These are phyloP conservation scores for Drosophila lini DNA, from an alignment of 1,140 invertebrate species.

Conservation along the genomic window DNA sequence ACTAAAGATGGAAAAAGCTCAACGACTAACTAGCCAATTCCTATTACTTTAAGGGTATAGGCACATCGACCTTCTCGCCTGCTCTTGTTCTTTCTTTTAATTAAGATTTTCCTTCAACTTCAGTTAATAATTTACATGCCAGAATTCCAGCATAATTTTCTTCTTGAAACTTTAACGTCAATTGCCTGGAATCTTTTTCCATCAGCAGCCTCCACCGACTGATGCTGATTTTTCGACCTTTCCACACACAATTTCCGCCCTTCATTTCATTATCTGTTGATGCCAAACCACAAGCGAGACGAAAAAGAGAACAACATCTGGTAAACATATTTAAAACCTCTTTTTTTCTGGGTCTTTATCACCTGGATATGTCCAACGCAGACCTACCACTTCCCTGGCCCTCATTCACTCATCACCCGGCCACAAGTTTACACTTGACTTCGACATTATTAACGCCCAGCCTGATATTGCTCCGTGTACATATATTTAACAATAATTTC, in stretches of 20 bases:
- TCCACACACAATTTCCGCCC: slow-evolving; percentile 40
- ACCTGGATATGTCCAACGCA: slow-evolving; percentile 38
- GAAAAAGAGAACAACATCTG: slow-evolving; percentile 32
- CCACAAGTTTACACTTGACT: slow-evolving; percentile 62
- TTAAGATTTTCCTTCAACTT: neutral
- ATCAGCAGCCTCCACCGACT: neutral
- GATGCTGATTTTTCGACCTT: slow-evolving; percentile 20
- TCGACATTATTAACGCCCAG: slow-evolving; percentile 55
- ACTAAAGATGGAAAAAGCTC: neutral
- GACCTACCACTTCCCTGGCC: neutral
- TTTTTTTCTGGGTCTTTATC: slow-evolving; percentile 28
- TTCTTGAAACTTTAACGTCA: slow-evolving; percentile 29
- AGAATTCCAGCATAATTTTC: neutral
- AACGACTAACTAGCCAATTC: neutral
- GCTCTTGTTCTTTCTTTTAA: neutral
- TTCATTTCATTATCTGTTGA: slow-evolving; percentile 52
- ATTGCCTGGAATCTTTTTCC: slow-evolving; percentile 28
- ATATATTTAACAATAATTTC: slow-evolving; percentile 39
- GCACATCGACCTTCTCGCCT: neutral
- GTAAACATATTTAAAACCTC: slow-evolving; percentile 57
- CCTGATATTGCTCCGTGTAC: slow-evolving; percentile 4
- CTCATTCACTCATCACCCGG: slow-evolving; percentile 32
- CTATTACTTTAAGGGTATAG: neutral
- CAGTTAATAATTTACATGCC: neutral
- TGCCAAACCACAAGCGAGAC: slow-evolving; percentile 39